Evolutionary conservation across 2,888 invertebrate genomes (phyloP), one percentile per base, ranked within the genome.

Genomic region (Clepsis dumicolana): DNA sequence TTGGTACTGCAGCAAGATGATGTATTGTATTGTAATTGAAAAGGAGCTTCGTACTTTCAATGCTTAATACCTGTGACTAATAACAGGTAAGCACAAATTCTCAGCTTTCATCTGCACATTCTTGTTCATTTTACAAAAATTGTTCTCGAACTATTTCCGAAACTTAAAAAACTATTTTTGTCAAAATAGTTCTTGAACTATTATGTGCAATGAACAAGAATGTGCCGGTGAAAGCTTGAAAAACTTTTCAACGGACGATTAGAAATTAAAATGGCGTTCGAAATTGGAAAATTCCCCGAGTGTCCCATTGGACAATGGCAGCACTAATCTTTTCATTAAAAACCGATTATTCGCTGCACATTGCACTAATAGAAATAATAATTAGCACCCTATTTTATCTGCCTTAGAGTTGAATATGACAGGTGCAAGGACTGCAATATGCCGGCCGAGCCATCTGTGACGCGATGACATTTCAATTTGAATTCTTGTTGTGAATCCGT

Each of bases 261-360:
- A 48, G 21, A 63, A 35, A 59, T 63, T 29, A 57, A 63, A 68
- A 14, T 57, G 56, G 41, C 52, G 80, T 78, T 79, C 82, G 79
- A 88, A 90, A 92, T 91, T 89, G 89, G 86, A 88, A 91, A 90
- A 90, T 91, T 89, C 88, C 83, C 84, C 78, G 87, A 90, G 86
- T 90, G 88, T 84, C 81, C 82, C 85, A 88, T 90, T 87, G 90
- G 89, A 77, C 83, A 84, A 88, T 87, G 56, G 81, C 87, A 83
- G 89, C 86, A 86, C 90, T 93, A 92, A 93, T 92, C 92, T 92
- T 92, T 92, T 93, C 92, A 93, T 93, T 93, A 92, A 92, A 92
- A 91, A 91, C 87, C 92, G 93, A 93, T 93, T 93, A 93, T 89
- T 86, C 91, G 85, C 85, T 88, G 91, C 91, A 90, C 88, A 87